phyloP scores from a whole-genome alignment of 2,113 vertebrate species.

The Toxostoma redivivum region DNA sequence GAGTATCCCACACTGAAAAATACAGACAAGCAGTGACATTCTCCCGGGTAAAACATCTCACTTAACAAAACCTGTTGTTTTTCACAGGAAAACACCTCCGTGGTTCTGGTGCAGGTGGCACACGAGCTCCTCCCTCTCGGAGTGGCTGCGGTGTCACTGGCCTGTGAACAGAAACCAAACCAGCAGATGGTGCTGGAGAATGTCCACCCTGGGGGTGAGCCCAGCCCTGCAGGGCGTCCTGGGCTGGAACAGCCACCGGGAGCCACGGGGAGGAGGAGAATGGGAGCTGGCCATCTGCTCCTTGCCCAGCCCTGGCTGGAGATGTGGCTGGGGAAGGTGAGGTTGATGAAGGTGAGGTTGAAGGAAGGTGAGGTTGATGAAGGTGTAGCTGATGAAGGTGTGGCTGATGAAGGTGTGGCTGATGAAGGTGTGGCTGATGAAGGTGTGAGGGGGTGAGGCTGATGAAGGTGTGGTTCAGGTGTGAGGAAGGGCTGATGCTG shows the following conservation, averaged over 20 bases:
- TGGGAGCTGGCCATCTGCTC: no score
- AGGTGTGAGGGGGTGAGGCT: no score
- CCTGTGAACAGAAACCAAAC: neutral
- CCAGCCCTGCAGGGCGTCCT: fast-evolving
- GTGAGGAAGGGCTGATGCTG: neutral
- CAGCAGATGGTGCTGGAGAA: slow-evolving; percentile 49
- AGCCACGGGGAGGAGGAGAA: no score
- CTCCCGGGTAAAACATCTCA: neutral
- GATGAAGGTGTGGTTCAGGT: no score
- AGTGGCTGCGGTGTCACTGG: neutral
- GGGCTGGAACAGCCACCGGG: fast-evolving
- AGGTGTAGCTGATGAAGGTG: no score
- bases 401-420: neutral
- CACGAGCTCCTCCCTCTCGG: neutral
- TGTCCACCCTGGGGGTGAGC: neutral
- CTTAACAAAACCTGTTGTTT: neutral
- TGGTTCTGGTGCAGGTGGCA: neutral
- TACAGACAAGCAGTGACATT: neutral
- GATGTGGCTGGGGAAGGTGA: no score
- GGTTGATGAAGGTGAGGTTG: no score
- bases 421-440: neutral
- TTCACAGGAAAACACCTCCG: neutral
- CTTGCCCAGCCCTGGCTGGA: no score
- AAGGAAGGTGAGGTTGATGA: no score
- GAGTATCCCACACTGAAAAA: neutral